These are phyloP conservation scores for Felis catus DNA, from an alignment of 2,113 vertebrate genomes.

Conservation along the genomic window F.catus_Fca126_mat1.0 CM031415.1:71349501-71350000, in stretches of 20 bases:
- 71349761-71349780: not conserved
- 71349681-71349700: not conserved
- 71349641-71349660: not conserved
- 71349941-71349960: no score
- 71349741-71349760: not conserved
- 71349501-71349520: not conserved
- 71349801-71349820: no score
- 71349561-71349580: constrained; percentile 1
- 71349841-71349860: no score
- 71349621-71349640: not conserved
- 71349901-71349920: no score
- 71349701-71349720: not conserved
- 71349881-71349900: no score
- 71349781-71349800: not conserved
- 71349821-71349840: not conserved
- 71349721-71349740: not conserved
- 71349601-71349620: not conserved
- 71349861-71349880: no score
- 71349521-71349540: not conserved
- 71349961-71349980: no score
- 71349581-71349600: not conserved
- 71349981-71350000: no score
- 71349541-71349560: not conserved
- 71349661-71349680: not conserved
- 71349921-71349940: no score